These are phyloP conservation scores for Zygogramma bicolorata DNA, from an alignment of 2,888 invertebrate genomes.

Conservation along the genomic window DNA sequence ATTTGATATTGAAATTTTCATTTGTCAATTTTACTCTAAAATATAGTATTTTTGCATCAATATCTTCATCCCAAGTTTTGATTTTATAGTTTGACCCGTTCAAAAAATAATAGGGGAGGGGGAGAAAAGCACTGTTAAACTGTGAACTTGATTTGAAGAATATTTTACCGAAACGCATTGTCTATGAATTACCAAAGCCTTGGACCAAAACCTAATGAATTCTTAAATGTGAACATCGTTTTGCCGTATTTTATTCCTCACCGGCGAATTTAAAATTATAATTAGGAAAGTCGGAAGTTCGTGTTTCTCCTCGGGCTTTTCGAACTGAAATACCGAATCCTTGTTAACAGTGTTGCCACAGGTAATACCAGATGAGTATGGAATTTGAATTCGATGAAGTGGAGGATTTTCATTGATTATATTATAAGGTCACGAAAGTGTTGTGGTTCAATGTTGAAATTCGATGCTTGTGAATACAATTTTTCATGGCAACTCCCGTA, in stretches of 20 bases:
- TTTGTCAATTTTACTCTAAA: no score
- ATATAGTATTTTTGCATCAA: no score
- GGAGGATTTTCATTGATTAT: background rate
- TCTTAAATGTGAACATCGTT: slow-evolving; percentile 24
- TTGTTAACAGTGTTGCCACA: background rate
- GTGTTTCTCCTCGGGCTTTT: slow-evolving; percentile 41
- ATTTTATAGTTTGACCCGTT: no score
- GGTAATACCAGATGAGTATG: background rate
- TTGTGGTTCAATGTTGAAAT: no score
- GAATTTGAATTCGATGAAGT: background rate
- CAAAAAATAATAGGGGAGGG: no score
- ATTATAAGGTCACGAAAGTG: no score
- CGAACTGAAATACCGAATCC: slow-evolving; percentile 53
- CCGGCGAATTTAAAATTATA: slow-evolving; percentile 63
- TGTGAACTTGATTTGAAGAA: no score
- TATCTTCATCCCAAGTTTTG: no score
- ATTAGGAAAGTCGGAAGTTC: slow-evolving; percentile 57
- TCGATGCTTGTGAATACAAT: no score
- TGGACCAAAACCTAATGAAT: background rate
- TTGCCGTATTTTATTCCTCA: slow-evolving; percentile 24
- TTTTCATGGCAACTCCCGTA: no score
- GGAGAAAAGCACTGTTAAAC: no score
- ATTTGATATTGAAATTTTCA: no score
- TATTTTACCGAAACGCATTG: background rate
- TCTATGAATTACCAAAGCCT: background rate